Conservation (phyloP, 2,797 vertebrate species). For the Leptodactylus fallax region DNA sequence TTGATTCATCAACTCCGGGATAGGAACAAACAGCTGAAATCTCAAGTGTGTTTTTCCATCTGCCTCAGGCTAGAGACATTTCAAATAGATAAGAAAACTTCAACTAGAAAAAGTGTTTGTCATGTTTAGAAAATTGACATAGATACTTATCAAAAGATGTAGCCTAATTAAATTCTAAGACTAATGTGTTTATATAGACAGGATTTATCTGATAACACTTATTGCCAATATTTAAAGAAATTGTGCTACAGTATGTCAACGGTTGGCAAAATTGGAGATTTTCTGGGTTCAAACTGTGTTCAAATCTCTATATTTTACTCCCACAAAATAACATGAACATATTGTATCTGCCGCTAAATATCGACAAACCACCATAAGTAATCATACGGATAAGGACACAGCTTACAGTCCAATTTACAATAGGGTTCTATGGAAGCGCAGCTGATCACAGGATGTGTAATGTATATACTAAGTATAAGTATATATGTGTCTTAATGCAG, state of each 20-base stretch:
- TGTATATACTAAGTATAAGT: too few relatives aligned
- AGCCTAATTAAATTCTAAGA: slow-evolving; percentile 13
- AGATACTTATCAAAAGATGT: background rate
- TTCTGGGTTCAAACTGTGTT: background rate
- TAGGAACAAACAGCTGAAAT: slow-evolving; percentile 38
- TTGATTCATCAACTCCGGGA: slow-evolving; percentile 21
- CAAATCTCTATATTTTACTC: too few relatives aligned
- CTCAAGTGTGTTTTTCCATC: slow-evolving; percentile 28
- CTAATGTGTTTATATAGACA: slow-evolving; percentile 22
- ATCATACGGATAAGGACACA: too few relatives aligned
- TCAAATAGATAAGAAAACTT: slow-evolving; percentile 36
- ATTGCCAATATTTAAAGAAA: background rate
- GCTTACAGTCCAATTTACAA: too few relatives aligned
- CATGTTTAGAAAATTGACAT: slow-evolving; percentile 28
- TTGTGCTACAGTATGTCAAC: too few relatives aligned
- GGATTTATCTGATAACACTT: background rate
- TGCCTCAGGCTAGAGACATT: slow-evolving; percentile 29
- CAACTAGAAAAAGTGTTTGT: slow-evolving; percentile 15
- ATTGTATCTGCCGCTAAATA: too few relatives aligned
- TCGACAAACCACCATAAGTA: too few relatives aligned
- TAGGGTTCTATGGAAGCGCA: too few relatives aligned
- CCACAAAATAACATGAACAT: too few relatives aligned
- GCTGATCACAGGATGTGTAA: too few relatives aligned
- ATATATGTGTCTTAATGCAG: too few relatives aligned
- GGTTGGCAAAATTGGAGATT: background rate